These are phyloP conservation scores for Scaptomyza tumidula DNA, from an alignment of 2,888 invertebrate genomes.

Conservation along the genomic window DNA sequence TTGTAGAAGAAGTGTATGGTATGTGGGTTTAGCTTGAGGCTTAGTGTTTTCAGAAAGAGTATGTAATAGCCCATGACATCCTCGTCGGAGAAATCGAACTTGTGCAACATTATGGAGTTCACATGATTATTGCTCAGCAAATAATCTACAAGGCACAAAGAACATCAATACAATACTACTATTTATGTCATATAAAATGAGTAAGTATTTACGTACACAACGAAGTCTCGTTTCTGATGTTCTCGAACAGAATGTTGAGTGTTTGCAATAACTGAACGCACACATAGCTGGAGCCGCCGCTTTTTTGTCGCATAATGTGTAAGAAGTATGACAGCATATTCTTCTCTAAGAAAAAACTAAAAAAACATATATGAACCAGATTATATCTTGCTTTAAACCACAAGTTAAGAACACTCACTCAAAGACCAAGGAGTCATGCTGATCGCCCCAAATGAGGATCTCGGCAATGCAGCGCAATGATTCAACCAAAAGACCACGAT, in stretches of 20 bases:
- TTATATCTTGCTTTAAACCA: not conserved
- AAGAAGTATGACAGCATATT: conserved; percentile 99
- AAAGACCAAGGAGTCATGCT: conserved; percentile 99
- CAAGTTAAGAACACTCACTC: conserved; percentile 89
- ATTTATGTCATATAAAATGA: not conserved
- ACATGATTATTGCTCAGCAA: conserved; percentile 99
- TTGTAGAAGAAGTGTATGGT: conserved; percentile 99
- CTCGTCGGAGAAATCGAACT: conserved; percentile 99
- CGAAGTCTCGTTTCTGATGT: conserved; percentile 99
- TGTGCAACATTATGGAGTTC: conserved; percentile 99
- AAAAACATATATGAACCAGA: conserved; percentile 58
- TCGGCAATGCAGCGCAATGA: conserved; percentile 98
- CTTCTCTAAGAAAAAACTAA: conserved; percentile 99
- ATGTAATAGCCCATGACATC: conserved; percentile 99
- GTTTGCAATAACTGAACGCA: conserved; percentile 99
- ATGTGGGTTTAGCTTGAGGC: conserved; percentile 97
- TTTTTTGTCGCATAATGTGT: conserved; percentile 98
- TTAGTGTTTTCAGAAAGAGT: conserved; percentile 98
- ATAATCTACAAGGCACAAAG: conserved; percentile 91
- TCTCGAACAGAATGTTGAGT: conserved; percentile 99
- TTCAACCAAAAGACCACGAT: conserved; percentile 97
- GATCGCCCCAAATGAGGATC: conserved; percentile 99
- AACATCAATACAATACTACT: not conserved
- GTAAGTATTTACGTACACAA: conserved; percentile 91
- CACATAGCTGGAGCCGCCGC: conserved; percentile 96